These are phyloP conservation scores for Phylloscopus trochiloides DNA, from an alignment of 2,113 vertebrate species.

Conservation along the genomic window DNA sequence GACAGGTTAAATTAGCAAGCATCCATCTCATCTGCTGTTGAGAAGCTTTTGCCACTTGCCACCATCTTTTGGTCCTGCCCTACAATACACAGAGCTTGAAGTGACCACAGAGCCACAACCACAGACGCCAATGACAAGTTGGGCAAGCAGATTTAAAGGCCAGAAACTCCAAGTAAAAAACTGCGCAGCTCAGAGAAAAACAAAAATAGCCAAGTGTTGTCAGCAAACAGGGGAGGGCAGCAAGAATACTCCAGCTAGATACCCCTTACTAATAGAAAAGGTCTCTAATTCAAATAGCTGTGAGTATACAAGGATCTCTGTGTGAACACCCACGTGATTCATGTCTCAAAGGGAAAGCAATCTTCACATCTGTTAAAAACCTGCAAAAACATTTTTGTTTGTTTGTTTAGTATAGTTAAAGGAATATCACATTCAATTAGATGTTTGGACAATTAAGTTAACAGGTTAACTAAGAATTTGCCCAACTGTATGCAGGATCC, in stretches of 20 bases:
- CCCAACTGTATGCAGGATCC: not conserved
- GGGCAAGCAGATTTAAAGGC: not conserved
- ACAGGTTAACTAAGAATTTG: not conserved
- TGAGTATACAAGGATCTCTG: not conserved
- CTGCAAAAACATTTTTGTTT: not conserved
- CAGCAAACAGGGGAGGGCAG: not conserved
- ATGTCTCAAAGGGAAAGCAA: not conserved
- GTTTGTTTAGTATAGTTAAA: not conserved
- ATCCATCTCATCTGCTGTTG: not conserved
- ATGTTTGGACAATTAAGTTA: not conserved
- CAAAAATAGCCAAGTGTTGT: not conserved
- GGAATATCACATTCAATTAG: not conserved
- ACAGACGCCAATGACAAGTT: not conserved
- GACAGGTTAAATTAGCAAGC: not conserved
- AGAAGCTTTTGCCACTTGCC: not conserved
- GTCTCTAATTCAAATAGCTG: not conserved
- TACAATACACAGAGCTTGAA: not conserved
- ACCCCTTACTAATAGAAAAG: not conserved
- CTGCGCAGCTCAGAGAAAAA: not conserved
- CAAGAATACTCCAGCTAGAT: not conserved
- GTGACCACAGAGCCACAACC: not conserved
- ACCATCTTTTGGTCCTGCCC: not conserved
- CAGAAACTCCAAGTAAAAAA: not conserved
- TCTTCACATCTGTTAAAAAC: not conserved
- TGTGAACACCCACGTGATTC: not conserved